Conservation (phyloP, 2,888 invertebrate species). For the Lithophane socia region DNA sequence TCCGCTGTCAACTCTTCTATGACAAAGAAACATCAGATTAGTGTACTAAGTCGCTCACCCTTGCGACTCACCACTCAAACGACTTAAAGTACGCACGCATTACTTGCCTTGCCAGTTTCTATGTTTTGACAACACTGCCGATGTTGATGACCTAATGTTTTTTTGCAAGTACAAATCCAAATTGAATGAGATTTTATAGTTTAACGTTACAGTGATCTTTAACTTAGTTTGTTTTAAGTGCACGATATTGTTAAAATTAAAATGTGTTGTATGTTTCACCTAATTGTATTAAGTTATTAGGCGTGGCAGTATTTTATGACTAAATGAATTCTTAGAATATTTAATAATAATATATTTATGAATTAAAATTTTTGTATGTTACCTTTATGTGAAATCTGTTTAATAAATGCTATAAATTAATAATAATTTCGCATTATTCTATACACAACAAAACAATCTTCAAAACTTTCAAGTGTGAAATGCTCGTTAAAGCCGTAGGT, state of each 20-base stretch:
- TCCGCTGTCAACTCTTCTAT: slow-evolving; percentile 87
- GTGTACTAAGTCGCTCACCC: slow-evolving; percentile 70
- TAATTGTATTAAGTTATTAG: slow-evolving; percentile 89
- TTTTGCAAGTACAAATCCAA: slow-evolving; percentile 90
- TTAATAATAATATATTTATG: slow-evolving; percentile 88
- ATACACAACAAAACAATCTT: slow-evolving; percentile 74
- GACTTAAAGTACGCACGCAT: slow-evolving; percentile 87
- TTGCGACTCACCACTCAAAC: slow-evolving; percentile 73
- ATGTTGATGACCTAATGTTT: slow-evolving; percentile 85
- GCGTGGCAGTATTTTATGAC: slow-evolving; percentile 87
- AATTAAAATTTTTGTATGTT: slow-evolving; percentile 87
- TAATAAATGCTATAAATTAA: slow-evolving; percentile 89
- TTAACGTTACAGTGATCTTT: slow-evolving; percentile 89
- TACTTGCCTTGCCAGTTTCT: slow-evolving; percentile 90
- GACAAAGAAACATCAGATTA: slow-evolving; percentile 86
- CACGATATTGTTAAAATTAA: slow-evolving; percentile 89
- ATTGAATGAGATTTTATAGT: slow-evolving; percentile 89
- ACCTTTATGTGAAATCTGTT: slow-evolving; percentile 89
- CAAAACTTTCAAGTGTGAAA: slow-evolving; percentile 58
- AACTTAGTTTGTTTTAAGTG: slow-evolving; percentile 89
- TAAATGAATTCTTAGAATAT: slow-evolving; percentile 82
- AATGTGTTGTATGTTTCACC: slow-evolving; percentile 89
- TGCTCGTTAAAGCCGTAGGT: slow-evolving; percentile 45
- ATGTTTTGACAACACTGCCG: slow-evolving; percentile 89
- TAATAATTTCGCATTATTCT: slow-evolving; percentile 88